Evolutionary conservation across 2,113 vertebrate species (phyloP), one percentile per base, ranked within the genome.

Genomic region (Ictidomys tridecemlineatus): DNA sequence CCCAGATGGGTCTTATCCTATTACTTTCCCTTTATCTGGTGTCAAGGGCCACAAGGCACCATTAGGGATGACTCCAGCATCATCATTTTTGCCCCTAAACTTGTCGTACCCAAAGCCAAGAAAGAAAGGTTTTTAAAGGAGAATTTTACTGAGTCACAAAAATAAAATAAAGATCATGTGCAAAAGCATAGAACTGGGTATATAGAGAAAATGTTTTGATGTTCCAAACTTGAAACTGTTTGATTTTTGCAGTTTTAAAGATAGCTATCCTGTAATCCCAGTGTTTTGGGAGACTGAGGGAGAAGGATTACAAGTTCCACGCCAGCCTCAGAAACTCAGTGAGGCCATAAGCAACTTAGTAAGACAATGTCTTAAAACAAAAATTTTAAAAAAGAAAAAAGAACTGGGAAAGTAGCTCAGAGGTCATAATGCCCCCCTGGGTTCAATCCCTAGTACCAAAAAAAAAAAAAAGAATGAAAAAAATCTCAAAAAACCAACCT

Each of bases 211-310:
- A 74, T 73, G 11, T 34, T 91, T 74, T 83, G 56, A 16, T 94
- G 5, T 95, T 76, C 22, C 48, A 77, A 65, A 87, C 30, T 45
- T 58, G 84, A 53, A 85, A 77, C 22, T 45, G 67, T 34, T 51
- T 92, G 56, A 80, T 67, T 82, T 93, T 91, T 91, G 6, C 42
- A 72, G n/a, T 87, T 93, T 91, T 93, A 91, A 85, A 85, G 37
- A 42, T 48, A 83, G 24, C 61, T 26, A 26, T 61, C 18, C 56
- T 61, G 22, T 61, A 61, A 24, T 61, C 22, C 58, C 58, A 61
- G 58, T 61, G 20, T 26, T 8, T 61, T 61, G 58, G 22, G 58
- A 61, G 58, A 24, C 20, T 61, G 22, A 61, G 58, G 58, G 20
- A 61, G 58, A 61, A 61, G 58, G 22, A 61, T 61, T 22, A 61